These are phyloP conservation scores for Syngnathus floridae DNA, from an alignment of 2,113 vertebrate genomes.

Conservation along the genomic window DNA sequence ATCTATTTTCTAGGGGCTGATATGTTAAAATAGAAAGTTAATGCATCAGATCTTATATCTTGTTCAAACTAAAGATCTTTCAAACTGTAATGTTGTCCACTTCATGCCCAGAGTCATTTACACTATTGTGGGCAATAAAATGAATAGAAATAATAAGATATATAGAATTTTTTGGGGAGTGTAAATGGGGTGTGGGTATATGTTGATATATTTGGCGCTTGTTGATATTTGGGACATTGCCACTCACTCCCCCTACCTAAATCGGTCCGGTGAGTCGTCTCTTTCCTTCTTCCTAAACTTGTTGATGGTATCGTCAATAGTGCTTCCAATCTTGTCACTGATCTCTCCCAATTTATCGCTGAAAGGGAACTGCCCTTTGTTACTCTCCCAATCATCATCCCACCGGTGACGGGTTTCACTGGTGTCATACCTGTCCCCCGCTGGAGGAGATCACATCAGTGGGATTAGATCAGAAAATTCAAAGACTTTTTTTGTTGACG, in stretches of 20 bases:
- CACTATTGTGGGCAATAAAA: background rate
- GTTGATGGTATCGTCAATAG: slow-evolving; percentile 94
- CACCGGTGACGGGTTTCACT: slow-evolving; percentile 79
- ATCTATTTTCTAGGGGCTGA: background rate
- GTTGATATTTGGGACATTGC: slow-evolving; percentile 1
- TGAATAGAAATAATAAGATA: background rate
- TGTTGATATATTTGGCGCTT: background rate
- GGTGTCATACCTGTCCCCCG: slow-evolving; percentile 84
- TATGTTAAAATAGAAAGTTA: background rate
- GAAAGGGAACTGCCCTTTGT: slow-evolving; percentile 86
- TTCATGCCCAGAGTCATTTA: background rate
- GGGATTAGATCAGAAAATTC: background rate
- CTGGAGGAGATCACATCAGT: slow-evolving; percentile 23
- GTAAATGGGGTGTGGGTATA: background rate
- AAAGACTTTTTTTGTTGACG: background rate
- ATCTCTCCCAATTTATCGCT: slow-evolving; percentile 95
- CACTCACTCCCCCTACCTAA: slow-evolving; percentile 72
- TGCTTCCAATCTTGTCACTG: slow-evolving; percentile 95
- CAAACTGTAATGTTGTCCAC: background rate
- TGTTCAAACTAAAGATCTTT: background rate
- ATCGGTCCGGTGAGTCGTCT: slow-evolving; percentile 93
- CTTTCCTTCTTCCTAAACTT: slow-evolving; percentile 91
- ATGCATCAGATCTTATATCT: background rate
- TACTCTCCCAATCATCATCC: slow-evolving; percentile 96
- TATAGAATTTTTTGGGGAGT: background rate